Evolutionary conservation across 1,140 invertebrate genomes (phyloP).

Genomic region (Zelostemma sp.): DNA sequence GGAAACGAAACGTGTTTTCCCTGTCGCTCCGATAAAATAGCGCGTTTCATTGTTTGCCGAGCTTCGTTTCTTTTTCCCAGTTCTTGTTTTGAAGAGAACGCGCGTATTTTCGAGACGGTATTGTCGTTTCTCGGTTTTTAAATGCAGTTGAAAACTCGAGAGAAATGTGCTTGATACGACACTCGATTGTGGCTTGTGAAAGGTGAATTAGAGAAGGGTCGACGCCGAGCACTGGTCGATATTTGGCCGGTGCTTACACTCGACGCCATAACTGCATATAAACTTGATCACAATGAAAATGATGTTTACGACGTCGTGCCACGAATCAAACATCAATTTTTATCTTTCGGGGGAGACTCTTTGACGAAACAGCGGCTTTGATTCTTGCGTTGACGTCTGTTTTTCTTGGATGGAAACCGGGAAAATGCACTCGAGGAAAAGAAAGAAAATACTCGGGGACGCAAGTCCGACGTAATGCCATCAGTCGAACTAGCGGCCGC

Average conservation of each 20-base stretch:
- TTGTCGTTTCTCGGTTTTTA: too few relatives aligned
- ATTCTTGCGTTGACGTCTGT: too few relatives aligned
- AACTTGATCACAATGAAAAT: background rate
- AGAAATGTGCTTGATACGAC: background rate
- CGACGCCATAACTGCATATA: background rate
- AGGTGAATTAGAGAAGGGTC: conserved; percentile 24
- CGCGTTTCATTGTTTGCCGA: background rate
- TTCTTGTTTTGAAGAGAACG: background rate
- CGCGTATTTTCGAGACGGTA: background rate
- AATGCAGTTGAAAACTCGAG: too few relatives aligned
- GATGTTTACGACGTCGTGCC: too few relatives aligned
- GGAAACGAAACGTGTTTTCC: background rate
- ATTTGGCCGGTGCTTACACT: conserved; percentile 28
- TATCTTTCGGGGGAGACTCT: too few relatives aligned
- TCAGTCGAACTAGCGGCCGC: conserved; percentile 31
- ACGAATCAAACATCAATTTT: too few relatives aligned
- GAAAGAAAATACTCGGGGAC: background rate
- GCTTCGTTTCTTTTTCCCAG: background rate
- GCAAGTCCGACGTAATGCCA: conserved; percentile 18
- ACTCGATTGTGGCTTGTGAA: background rate
- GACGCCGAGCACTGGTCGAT: background rate
- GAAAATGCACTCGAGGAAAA: conserved; percentile 4
- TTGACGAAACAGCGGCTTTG: too few relatives aligned
- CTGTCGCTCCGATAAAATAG: background rate
- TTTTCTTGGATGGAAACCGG: conserved; percentile 1